A percentile compares a stretch with the other conserved stretches of the same genome.
phyloP scores from a whole-genome alignment of 2,888 invertebrate genomes.

The Apotomis betuletana region DNA sequence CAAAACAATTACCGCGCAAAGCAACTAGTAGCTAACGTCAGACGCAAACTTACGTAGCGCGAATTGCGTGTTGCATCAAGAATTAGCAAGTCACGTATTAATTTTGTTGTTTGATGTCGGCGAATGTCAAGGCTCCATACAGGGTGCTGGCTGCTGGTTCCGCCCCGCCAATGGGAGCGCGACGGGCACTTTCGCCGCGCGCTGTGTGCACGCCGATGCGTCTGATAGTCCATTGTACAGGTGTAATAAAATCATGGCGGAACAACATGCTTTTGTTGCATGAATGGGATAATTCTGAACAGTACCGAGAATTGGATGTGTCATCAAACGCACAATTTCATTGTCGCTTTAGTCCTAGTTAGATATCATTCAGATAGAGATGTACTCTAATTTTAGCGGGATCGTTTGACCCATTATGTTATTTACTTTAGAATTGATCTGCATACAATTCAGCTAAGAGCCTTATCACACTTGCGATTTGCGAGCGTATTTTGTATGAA shows the following conservation, averaged over 20 bases:
- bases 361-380: constrained; percentile 5
- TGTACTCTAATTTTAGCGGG: neutral
- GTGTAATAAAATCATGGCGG: constrained; percentile 12
- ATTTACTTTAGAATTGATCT: constrained; percentile 1
- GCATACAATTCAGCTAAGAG: neutral
- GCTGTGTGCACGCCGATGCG: constrained; percentile 24
- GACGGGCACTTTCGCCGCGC: constrained; percentile 62
- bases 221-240: constrained; percentile 39
- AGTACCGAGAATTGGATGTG: constrained; percentile 28
- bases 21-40: no score
- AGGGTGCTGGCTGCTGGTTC: constrained; percentile 20
- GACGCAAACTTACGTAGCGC: no score
- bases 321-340: constrained; percentile 26
- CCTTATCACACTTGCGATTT: no score
- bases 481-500: no score
- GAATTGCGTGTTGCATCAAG: neutral
- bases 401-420: neutral
- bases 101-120: constrained; percentile 8
- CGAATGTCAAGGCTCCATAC: constrained; percentile 47
- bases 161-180: constrained; percentile 58
- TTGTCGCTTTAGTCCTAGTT: constrained; percentile 21
- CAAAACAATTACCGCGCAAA: no score
- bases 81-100: neutral
- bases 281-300: constrained; percentile 28
- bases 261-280: constrained; percentile 37